A percentile compares a stretch with the other conserved stretches of the same genome.
Evolutionary conservation across 2,888 invertebrate genomes (phyloP).

Genomic region (Thereva nobilitata): DNA sequence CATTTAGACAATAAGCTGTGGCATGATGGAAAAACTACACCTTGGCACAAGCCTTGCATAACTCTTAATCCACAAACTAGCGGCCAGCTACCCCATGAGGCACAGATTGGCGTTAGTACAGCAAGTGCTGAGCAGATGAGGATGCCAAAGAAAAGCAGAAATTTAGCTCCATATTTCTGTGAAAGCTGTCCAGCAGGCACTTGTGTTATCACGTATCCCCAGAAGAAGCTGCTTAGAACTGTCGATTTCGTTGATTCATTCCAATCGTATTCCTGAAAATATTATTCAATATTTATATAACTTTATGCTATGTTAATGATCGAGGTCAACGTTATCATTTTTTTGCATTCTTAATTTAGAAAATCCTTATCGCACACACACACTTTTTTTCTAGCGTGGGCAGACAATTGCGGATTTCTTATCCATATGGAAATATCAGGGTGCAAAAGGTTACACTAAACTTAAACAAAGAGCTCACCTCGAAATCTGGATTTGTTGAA

Average conservation of each 20-base stretch:
- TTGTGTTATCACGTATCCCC: constrained; percentile 68
- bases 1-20: constrained; percentile 73
- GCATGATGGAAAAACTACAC: constrained; percentile 68
- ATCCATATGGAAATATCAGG: no score
- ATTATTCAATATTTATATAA: background rate
- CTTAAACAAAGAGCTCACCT: background rate
- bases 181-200: constrained; percentile 73
- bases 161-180: constrained; percentile 71
- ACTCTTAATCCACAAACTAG: constrained; percentile 66
- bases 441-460: no score
- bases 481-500: constrained; percentile 29
- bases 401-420: no score
- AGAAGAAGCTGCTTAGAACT: constrained; percentile 69
- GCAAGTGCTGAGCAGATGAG: constrained; percentile 68
- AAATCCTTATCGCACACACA: no score
- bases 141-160: constrained; percentile 63
- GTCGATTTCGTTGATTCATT: constrained; percentile 61
- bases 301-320: no score
- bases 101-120: constrained; percentile 69
- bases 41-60: constrained; percentile 70
- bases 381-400: no score
- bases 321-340: no score
- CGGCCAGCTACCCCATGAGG: constrained; percentile 66
- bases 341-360: no score
- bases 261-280: constrained; percentile 65